Evolutionary conservation across 2,888 invertebrate species (phyloP).

Genomic region (Agrotis puta): DNA sequence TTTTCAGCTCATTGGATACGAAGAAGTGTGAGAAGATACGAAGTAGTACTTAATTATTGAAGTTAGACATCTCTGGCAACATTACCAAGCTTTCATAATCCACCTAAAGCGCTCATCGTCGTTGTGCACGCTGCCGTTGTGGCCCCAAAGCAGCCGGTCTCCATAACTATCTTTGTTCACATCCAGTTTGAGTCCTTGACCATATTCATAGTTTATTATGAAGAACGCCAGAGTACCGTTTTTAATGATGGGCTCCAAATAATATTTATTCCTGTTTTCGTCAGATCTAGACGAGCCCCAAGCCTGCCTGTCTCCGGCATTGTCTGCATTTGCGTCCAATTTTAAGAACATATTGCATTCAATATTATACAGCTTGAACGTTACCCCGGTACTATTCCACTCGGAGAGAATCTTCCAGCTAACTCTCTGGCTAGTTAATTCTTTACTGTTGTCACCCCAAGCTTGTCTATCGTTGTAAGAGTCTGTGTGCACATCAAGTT

Average conservation of each 20-base stretch:
- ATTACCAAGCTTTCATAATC: slow-evolving; percentile 37
- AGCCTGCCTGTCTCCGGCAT: slow-evolving; percentile 60
- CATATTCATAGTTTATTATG: slow-evolving; percentile 64
- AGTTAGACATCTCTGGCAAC: background rate
- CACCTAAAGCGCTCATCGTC: slow-evolving; percentile 33
- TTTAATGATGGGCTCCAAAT: slow-evolving; percentile 61
- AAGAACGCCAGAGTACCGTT: slow-evolving; percentile 64
- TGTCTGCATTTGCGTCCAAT: slow-evolving; percentile 57
- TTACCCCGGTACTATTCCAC: slow-evolving; percentile 57
- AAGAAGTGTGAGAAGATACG: too few species aligned
- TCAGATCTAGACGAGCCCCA: slow-evolving; percentile 59
- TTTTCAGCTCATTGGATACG: too few species aligned
- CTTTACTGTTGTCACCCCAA: slow-evolving; percentile 59
- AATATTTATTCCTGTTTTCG: slow-evolving; percentile 60
- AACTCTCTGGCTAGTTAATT: slow-evolving; percentile 52
- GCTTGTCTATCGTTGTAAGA: slow-evolving; percentile 58
- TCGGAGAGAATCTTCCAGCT: slow-evolving; percentile 68
- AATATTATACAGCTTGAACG: slow-evolving; percentile 67
- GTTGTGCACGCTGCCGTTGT: slow-evolving; percentile 31
- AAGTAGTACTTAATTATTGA: background rate
- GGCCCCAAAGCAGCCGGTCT: slow-evolving; percentile 62
- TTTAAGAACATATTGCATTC: slow-evolving; percentile 67
- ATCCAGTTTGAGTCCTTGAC: slow-evolving; percentile 59
- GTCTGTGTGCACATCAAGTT: slow-evolving; percentile 58
- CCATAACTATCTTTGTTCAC: slow-evolving; percentile 30